phyloP scores from a whole-genome alignment of 2,797 vertebrate species.

The Phataginus tetradactyla region DNA sequence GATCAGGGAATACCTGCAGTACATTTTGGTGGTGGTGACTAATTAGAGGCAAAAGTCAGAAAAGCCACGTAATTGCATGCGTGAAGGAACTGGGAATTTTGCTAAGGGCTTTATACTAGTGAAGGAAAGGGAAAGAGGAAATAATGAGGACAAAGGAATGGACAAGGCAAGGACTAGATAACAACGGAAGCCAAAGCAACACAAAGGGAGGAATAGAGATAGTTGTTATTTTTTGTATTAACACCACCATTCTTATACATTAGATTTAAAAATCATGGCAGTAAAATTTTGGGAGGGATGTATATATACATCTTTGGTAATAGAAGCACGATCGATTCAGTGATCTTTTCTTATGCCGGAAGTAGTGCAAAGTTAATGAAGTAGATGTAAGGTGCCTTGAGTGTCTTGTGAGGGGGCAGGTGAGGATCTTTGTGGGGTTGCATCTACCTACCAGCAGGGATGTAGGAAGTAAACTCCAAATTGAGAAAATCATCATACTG shows the following conservation, averaged over 20 bases:
- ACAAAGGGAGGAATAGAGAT: background rate
- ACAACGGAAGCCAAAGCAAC: background rate
- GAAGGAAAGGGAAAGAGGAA: constrained; percentile 1
- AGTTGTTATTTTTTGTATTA: background rate
- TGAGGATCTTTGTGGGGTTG: background rate
- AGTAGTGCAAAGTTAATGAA: background rate
- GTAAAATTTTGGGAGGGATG: background rate
- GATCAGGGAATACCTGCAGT: background rate
- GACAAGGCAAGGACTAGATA: background rate
- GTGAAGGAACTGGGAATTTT: background rate
- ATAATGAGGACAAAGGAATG: background rate
- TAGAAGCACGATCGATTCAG: background rate
- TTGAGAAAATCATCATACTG: constrained; percentile 17
- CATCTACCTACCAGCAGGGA: background rate
- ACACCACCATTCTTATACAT: background rate
- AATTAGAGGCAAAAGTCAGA: constrained; percentile 10
- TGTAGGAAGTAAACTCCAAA: background rate
- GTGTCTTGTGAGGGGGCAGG: background rate
- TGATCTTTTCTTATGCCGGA: background rate
- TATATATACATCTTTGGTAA: too few relatives aligned
- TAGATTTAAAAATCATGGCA: background rate
- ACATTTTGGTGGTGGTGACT: background rate
- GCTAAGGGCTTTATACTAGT: background rate
- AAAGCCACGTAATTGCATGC: background rate
- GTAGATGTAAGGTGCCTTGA: background rate